These are phyloP conservation scores for Cydia fagiglandana DNA, from an alignment of 1,140 invertebrate genomes.

Conservation along the genomic window DNA sequence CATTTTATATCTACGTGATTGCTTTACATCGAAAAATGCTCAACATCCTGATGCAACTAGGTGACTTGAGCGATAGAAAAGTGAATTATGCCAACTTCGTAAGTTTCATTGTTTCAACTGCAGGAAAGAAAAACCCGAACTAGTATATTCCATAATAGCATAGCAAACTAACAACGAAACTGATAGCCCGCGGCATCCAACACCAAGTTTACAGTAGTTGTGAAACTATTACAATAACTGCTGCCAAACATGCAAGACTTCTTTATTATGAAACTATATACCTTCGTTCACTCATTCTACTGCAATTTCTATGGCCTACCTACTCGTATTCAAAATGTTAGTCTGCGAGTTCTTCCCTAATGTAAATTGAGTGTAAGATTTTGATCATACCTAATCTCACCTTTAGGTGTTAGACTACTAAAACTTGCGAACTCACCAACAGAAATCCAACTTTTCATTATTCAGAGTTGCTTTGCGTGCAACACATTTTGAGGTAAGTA, in stretches of 20 bases:
- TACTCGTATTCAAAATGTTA: slow-evolving; percentile 10
- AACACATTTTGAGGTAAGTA: no score
- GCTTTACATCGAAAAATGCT: no score
- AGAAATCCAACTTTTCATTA: no score
- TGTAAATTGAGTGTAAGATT: no score
- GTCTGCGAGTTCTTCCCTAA: not conserved
- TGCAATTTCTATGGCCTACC: not conserved
- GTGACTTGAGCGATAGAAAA: not conserved
- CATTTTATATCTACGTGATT: no score
- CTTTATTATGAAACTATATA: slow-evolving; percentile 18
- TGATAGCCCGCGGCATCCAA: slow-evolving; percentile 10
- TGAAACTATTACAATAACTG: slow-evolving; percentile 25
- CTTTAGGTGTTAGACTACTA: no score
- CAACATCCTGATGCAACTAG: not conserved
- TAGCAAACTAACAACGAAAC: not conserved
- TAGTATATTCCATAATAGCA: not conserved
- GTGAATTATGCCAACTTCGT: not conserved
- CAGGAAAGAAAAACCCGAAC: no score
- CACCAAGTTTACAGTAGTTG: slow-evolving; percentile 17
- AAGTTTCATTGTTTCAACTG: no score
- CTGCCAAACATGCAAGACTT: slow-evolving; percentile 12
- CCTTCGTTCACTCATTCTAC: not conserved
- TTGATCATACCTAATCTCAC: no score
- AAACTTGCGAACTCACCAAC: no score
- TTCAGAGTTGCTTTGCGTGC: no score